phyloP scores from a whole-genome alignment of 2,113 vertebrate genomes.

The Pitta sordida region DNA sequence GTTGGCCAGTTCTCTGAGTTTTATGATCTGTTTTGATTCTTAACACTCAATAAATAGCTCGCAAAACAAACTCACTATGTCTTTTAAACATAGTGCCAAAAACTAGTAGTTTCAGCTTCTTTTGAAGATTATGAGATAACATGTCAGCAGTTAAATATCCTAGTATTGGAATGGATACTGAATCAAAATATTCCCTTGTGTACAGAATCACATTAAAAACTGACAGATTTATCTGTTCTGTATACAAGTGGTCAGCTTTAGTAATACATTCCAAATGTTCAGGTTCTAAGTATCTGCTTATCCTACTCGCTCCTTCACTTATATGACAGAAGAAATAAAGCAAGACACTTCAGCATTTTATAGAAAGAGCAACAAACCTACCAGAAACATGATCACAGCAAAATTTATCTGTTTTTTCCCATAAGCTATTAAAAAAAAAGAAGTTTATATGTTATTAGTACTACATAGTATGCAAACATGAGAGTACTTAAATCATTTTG shows the following conservation, averaged over 20 bases:
- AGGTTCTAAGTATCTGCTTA: background rate
- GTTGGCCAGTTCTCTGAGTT: background rate
- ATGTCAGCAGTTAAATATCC: background rate
- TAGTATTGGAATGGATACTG: background rate
- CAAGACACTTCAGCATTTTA: background rate
- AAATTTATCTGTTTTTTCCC: conserved; percentile 81
- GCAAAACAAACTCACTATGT: background rate
- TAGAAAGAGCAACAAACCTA: conserved; percentile 66
- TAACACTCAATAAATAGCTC: background rate
- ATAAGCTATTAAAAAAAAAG: conserved; percentile 76
- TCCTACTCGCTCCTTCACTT: background rate
- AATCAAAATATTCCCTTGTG: background rate
- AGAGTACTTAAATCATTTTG: background rate
- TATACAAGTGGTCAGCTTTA: background rate
- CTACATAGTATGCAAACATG: background rate
- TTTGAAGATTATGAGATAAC: background rate
- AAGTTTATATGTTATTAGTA: background rate
- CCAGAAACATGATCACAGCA: conserved; percentile 80
- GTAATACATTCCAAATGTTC: background rate
- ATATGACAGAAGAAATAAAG: background rate
- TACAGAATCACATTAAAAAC: background rate
- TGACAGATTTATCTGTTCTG: background rate
- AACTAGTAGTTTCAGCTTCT: background rate
- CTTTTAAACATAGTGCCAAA: background rate
- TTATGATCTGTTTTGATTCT: background rate